A percentile compares a stretch with the other conserved stretches of the same genome.
Conservation (phyloP, 1,140 invertebrate species). For the Condylostylus longicornis region DNA sequence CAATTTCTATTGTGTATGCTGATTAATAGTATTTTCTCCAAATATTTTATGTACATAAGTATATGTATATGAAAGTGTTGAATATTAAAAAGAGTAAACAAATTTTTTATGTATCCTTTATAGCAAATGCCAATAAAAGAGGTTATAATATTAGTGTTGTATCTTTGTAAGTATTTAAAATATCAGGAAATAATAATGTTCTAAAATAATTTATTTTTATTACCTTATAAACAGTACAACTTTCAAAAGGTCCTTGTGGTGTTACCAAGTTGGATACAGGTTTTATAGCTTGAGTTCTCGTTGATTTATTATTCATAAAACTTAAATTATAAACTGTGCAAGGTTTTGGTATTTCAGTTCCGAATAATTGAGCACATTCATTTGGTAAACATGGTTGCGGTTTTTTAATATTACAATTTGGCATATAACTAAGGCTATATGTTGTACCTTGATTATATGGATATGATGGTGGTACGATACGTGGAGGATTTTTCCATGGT, state of each 20-base stretch:
- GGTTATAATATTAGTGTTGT: no score
- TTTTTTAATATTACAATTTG: conserved; percentile 33
- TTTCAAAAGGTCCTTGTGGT: conserved; percentile 23
- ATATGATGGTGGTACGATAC: conserved; percentile 23
- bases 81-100: no score
- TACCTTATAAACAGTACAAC: conserved; percentile 40
- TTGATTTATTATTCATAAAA: conserved; percentile 35
- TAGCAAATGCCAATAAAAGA: no score
- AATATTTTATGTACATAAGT: no score
- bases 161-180: no score
- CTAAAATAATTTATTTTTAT: no score
- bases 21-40: no score
- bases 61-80: no score
- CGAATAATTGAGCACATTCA: conserved; percentile 16
- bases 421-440: conserved; percentile 33
- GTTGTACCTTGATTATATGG: no score
- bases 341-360: conserved; percentile 13
- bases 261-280: conserved; percentile 32
- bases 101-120: no score
- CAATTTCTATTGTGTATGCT: no score
- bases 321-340: conserved; percentile 38
- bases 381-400: conserved; percentile 30
- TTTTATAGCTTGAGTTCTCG: conserved; percentile 27
- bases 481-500: conserved; percentile 34
- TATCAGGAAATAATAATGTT: no score